Evolutionary conservation across 1,140 invertebrate genomes (phyloP).

Genomic region (Drosophila suzukii): DNA sequence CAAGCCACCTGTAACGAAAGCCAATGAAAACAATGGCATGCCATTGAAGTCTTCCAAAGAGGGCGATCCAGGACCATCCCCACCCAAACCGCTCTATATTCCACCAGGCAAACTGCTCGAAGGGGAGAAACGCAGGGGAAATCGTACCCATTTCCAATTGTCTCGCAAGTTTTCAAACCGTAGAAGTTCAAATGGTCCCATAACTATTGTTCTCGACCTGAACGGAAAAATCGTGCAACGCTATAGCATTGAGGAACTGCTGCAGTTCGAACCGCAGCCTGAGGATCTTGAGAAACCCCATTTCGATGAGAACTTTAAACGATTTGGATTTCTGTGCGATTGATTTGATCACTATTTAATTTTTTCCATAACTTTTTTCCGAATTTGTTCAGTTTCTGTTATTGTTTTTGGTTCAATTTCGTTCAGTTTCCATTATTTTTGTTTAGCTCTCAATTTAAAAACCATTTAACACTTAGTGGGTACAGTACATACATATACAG

Average conservation of each 20-base stretch:
- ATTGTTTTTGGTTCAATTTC: not conserved
- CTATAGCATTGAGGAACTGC: conserved; percentile 53
- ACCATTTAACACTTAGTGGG: not conserved
- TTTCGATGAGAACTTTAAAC: not conserved
- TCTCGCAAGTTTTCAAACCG: not conserved
- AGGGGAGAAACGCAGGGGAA: conserved; percentile 17
- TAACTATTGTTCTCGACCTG: not conserved
- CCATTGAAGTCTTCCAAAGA: not conserved
- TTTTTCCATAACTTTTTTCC: not conserved
- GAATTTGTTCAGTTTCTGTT: not conserved
- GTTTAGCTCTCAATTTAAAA: not conserved
- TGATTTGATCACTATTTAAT: not conserved
- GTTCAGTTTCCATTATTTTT: not conserved
- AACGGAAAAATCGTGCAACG: conserved; percentile 11
- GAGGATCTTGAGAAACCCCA: conserved; percentile 26
- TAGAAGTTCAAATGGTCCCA: too few relatives aligned
- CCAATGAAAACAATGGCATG: not conserved
- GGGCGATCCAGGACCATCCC: not conserved
- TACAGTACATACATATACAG: not conserved
- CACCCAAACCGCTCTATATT: not conserved
- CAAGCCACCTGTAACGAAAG: not conserved
- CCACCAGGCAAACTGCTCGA: not conserved
- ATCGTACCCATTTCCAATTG: not conserved
- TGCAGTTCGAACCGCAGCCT: conserved; percentile 50
- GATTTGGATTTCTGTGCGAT: conserved; percentile 34